Conservation (phyloP, 2,888 invertebrate species). For the Euphydryas editha region DNA sequence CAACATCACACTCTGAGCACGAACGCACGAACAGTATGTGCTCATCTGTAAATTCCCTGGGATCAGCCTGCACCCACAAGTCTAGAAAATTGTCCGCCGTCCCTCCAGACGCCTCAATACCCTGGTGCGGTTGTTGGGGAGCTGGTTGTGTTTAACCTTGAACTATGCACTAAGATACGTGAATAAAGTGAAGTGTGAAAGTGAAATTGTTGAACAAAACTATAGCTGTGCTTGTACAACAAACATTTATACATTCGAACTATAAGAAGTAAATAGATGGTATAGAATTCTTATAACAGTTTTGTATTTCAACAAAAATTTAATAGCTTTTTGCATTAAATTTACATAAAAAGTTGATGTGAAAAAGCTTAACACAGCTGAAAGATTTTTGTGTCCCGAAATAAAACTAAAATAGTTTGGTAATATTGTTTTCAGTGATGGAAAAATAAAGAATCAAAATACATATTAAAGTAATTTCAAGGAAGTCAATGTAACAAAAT, state of each 20-base stretch:
- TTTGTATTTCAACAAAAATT: background rate
- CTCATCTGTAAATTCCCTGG: conserved; percentile 84
- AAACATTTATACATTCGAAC: background rate
- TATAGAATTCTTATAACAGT: conserved; percentile 1
- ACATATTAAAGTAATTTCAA: background rate
- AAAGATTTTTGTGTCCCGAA: no score
- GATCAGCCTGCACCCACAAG: conserved; percentile 84
- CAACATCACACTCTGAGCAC: conserved; percentile 84
- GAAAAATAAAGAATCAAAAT: no score
- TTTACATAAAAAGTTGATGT: background rate
- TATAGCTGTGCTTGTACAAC: conserved; percentile 9
- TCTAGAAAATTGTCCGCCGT: conserved; percentile 85
- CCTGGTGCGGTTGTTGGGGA: conserved; percentile 94
- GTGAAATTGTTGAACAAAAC: conserved; percentile 1
- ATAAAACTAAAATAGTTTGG: no score
- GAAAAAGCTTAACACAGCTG: no score
- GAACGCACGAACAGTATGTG: conserved; percentile 87
- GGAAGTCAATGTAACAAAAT: background rate
- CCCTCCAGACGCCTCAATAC: conserved; percentile 85
- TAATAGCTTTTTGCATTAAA: conserved; percentile 1
- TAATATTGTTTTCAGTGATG: no score
- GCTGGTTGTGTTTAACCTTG: conserved; percentile 87
- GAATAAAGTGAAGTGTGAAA: conserved; percentile 11
- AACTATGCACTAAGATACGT: background rate
- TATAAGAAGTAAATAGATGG: background rate